A percentile compares a stretch with the other conserved stretches of the same genome.
Evolutionary conservation across 2,888 invertebrate genomes (phyloP).

Genomic region (Idaea straminata): DNA sequence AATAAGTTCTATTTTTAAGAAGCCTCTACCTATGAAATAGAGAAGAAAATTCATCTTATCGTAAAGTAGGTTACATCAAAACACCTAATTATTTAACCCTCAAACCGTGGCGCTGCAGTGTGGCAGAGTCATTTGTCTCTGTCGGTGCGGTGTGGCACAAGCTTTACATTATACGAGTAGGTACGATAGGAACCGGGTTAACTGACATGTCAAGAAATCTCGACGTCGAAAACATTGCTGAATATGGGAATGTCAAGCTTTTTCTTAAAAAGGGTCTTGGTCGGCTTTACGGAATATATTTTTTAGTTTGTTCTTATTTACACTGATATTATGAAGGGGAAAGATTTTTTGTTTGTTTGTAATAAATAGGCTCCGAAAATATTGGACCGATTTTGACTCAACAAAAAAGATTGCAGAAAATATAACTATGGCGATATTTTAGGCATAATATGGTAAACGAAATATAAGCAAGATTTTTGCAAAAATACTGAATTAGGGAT

Average conservation of each 20-base stretch:
- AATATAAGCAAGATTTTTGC: too few relatives aligned
- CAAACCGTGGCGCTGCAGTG: constrained; percentile 21
- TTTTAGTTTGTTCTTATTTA: too few relatives aligned
- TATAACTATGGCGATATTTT: too few relatives aligned
- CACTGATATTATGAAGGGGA: too few relatives aligned
- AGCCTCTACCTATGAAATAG: neutral
- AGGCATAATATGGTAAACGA: too few relatives aligned
- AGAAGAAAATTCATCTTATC: neutral
- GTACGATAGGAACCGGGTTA: constrained; percentile 16
- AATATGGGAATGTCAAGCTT: neutral
- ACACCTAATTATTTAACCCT: constrained; percentile 6
- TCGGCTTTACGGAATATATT: too few relatives aligned
- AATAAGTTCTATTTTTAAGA: neutral
- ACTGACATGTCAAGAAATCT: constrained; percentile 4
- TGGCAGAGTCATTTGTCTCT: constrained; percentile 53
- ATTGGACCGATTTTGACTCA: too few relatives aligned
- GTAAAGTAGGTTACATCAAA: constrained; percentile 2
- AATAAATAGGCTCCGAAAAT: too few relatives aligned
- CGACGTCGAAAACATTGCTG: neutral
- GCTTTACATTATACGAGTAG: constrained; percentile 55
- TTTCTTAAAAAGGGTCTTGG: neutral
- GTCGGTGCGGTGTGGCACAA: constrained; percentile 52
- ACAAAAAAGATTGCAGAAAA: too few relatives aligned
- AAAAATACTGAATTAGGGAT: too few relatives aligned
- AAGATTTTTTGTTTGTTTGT: too few relatives aligned